phyloP scores from a whole-genome alignment of 1,140 invertebrate genomes.

The Rhynchophorus ferrugineus region DNA sequence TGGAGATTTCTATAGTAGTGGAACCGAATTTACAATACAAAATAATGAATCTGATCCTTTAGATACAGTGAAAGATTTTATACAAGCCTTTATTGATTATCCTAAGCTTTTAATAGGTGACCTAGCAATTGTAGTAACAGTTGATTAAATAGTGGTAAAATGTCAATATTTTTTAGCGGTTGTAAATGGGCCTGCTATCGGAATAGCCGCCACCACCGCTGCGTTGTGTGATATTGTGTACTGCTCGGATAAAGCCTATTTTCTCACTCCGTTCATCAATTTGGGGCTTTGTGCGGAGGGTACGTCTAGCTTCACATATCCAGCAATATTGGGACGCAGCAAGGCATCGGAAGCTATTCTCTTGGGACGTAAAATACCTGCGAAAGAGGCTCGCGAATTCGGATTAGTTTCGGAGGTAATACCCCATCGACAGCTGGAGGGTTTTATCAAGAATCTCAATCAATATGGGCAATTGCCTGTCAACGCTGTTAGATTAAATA shows the following conservation, averaged over 20 bases:
- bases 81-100: constrained; percentile 75
- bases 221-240: constrained; percentile 84
- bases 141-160: no score
- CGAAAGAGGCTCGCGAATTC: constrained; percentile 41
- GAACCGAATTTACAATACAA: constrained; percentile 58
- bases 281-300: constrained; percentile 78
- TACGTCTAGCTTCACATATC: constrained; percentile 77
- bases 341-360: constrained; percentile 76
- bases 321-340: constrained; percentile 67
- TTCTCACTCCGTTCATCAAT: constrained; percentile 76
- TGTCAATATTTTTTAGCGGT: constrained; percentile 49
- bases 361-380: constrained; percentile 71
- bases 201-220: constrained; percentile 76
- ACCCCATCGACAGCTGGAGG: constrained; percentile 26
- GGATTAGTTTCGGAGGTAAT: constrained; percentile 34
- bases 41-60: constrained; percentile 14
- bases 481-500: constrained; percentile 30
- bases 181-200: constrained; percentile 92
- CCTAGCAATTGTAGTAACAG: not conserved
- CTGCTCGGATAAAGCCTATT: constrained; percentile 74
- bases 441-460: constrained; percentile 27
- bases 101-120: constrained; percentile 72
- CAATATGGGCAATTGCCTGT: constrained; percentile 30
- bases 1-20: constrained; percentile 77
- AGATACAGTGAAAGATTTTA: constrained; percentile 47